phyloP scores from a whole-genome alignment of 2,888 invertebrate genomes.

The Pristionchus mayeri region DNA sequence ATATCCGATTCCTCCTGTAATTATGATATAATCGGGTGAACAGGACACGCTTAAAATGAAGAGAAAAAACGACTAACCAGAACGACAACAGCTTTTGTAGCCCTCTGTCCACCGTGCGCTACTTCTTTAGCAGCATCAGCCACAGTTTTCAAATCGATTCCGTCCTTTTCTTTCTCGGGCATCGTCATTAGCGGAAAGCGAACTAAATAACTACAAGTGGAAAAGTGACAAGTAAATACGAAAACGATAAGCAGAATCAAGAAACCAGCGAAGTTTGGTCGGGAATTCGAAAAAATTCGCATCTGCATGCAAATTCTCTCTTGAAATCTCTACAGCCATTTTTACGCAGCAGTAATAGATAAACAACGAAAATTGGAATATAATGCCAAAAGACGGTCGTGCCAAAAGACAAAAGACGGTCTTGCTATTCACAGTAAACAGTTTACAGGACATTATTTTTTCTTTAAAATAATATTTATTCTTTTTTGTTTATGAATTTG shows the following conservation, averaged over 20 bases:
- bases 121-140: slow-evolving; percentile 43
- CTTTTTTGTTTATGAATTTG: background rate
- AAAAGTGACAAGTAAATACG: background rate
- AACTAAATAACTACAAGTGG: background rate
- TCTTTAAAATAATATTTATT: background rate
- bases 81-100: slow-evolving; percentile 21
- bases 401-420: too few relatives aligned
- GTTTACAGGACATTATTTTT: background rate
- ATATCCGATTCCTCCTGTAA: slow-evolving; percentile 88
- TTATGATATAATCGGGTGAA: background rate
- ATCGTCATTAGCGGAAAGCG: slow-evolving; percentile 34
- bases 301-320: too few relatives aligned
- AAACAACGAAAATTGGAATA: too few relatives aligned
- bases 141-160: slow-evolving; percentile 18
- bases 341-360: too few relatives aligned
- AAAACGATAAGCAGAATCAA: background rate
- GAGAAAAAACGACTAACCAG: background rate
- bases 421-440: background rate
- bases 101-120: slow-evolving; percentile 1
- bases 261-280: background rate
- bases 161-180: slow-evolving; percentile 42
- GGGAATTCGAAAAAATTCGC: slow-evolving; percentile 19
- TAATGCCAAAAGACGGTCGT: too few relatives aligned
- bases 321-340: background rate
- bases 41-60: background rate